phyloP scores from a whole-genome alignment of 2,888 invertebrate species.

The Choristoneura rosaceana region DNA sequence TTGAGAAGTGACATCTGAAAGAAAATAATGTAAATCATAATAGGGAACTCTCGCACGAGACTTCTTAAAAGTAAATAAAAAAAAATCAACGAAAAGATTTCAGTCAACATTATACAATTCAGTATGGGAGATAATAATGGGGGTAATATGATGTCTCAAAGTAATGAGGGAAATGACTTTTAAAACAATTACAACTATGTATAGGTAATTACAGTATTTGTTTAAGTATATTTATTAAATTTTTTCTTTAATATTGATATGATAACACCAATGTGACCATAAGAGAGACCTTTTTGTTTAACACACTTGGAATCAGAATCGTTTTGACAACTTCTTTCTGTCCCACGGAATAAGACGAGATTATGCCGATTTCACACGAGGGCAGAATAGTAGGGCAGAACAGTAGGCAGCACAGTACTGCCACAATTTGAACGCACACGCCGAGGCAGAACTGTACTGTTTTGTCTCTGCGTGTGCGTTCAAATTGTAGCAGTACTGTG shows the following conservation, averaged over 20 bases:
- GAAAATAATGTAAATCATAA: slow-evolving; percentile 71
- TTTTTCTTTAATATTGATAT: neutral
- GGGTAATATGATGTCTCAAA: neutral
- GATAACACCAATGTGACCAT: neutral
- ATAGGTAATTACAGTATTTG: too few relatives aligned
- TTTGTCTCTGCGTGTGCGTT: too few relatives aligned
- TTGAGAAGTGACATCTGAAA: slow-evolving; percentile 96
- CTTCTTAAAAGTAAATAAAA: neutral
- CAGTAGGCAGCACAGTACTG: too few relatives aligned
- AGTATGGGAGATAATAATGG: neutral
- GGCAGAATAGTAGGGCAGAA: too few relatives aligned
- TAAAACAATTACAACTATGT: neutral
- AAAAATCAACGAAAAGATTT: neutral
- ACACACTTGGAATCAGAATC: too few relatives aligned
- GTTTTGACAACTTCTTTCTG: too few relatives aligned
- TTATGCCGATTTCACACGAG: too few relatives aligned
- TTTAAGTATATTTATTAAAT: neutral
- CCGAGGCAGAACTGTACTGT: too few relatives aligned
- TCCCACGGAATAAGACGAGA: too few relatives aligned
- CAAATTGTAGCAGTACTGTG: too few relatives aligned
- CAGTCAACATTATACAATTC: neutral
- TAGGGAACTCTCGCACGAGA: slow-evolving; percentile 9
- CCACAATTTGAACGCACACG: too few relatives aligned
- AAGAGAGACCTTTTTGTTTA: too few relatives aligned
- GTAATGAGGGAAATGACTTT: neutral